Conservation (phyloP, 2,888 invertebrate genomes). For the Ennomos quercinarius region DNA sequence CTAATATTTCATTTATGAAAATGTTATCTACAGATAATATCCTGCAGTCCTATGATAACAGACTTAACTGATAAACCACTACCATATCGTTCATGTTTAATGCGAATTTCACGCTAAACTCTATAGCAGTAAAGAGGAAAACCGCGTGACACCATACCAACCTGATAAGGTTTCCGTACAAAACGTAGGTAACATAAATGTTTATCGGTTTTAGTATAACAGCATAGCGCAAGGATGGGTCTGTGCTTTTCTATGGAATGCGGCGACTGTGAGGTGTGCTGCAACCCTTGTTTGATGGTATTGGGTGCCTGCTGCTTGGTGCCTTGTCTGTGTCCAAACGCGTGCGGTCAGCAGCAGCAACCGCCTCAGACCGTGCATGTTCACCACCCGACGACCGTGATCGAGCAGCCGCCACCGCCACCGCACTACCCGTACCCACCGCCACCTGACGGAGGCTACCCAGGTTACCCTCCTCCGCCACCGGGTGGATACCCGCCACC, state of each 20-base stretch:
- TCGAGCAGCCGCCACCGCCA: conserved; percentile 61
- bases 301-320: conserved; percentile 76
- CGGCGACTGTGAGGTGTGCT: conserved; percentile 73
- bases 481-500: conserved; percentile 46
- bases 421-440: conserved; percentile 50
- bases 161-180: conserved; percentile 26
- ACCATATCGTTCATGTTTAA: conserved; percentile 44
- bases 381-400: conserved; percentile 66
- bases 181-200: conserved; percentile 36
- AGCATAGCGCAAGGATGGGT: conserved; percentile 64
- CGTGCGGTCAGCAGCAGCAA: conserved; percentile 71
- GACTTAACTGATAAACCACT: conserved; percentile 46
- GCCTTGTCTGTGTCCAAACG: conserved; percentile 77
- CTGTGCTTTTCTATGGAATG: conserved; percentile 76
- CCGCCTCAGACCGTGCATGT: conserved; percentile 69
- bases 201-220: conserved; percentile 64
- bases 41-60: conserved; percentile 49
- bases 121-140: conserved; percentile 34
- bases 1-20: conserved; percentile 18
- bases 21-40: conserved; percentile 59
- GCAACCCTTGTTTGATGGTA: conserved; percentile 77
- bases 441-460: conserved; percentile 55
- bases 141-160: conserved; percentile 20
- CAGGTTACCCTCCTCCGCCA: conserved; percentile 49
- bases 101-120: conserved; percentile 41